Base-by-base conservation (phyloP, 1,140 invertebrate genomes). In the Anthonomus grandis region DNA sequence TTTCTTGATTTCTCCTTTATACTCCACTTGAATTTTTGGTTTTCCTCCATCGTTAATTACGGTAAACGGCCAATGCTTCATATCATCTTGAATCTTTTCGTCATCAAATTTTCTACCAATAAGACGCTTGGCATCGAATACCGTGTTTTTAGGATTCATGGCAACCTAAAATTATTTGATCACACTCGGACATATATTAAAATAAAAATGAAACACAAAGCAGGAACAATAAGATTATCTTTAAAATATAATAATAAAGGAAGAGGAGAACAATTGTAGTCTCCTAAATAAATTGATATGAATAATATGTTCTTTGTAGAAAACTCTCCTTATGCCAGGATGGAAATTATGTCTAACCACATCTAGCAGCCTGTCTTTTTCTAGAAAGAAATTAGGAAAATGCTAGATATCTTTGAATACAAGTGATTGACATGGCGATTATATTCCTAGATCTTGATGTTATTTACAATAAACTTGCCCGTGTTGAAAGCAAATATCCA, bases 1-100 rank as follows among this genome's bases (percentile, higher is more conserved):
- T 15, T 71, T 80, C 67, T 89, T 91, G 5, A 69, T 74, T 71
- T 90, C 85, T 0, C 83, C 83, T 72, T 90, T 90, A 73, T 86
- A 91, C 60, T 89, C 83, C 0, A 89, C 82, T 65, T 81, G 72
- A 49, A 91, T 82, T 76, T 89, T 89, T 0, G 90, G 89, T 68
- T 90, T 91, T 8, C 83, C 81, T 4, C 71, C 71, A 23, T 86
- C 85, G 41, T 78, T 82, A 19, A 85, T 60, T 1, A 90, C 86
- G 69, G 78, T 77, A 70, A 93, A 93, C 1, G 91, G 86, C 84
- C 89, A 93, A 58, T 86, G 81, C 63, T 88, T 87, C 75, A 88
- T 85, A 65, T 89, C 85, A 58, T 77, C 79, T 64, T 88, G 86
- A 19, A 88, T 85, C 64, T 85, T 86, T 2, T 78, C 74, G 66